Base-by-base conservation (phyloP, 2,888 invertebrate genomes). In the Eueremaeus valkanovi region DNA sequence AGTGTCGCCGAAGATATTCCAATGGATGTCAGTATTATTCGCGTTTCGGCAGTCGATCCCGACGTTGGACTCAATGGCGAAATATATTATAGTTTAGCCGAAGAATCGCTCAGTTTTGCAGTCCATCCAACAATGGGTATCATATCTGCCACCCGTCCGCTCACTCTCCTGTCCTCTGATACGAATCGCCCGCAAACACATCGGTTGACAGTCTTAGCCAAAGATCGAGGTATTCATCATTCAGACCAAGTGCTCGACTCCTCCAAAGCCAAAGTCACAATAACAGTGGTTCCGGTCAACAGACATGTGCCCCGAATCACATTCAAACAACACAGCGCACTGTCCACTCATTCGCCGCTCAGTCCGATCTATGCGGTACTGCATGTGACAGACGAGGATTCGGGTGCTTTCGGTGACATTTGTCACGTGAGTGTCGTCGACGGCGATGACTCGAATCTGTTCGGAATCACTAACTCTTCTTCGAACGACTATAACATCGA, bases 21-120 rank as follows among this genome's bases (percentile, higher is more conserved):
- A 16, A 85, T 93, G 76, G 93, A 95, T 84, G 88, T 89, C 75
- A 92, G 90, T 83, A 88, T 95, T 31, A 79, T 83, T 6, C 81
- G 82, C 78, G 85, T 87, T 16, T 83, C 89, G 45, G 98, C 97
- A 0, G 95, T 94, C 82, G 98, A 99, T 85, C 96, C 98, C 3
- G 98, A 99, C 84, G 86, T 93, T 45, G 98, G 97, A 2, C 87
- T 93, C 81, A 98, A 98, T 84, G 95, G 96, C 0, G 95, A 97
- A 85, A 93, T 98, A 80, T 97, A 97, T 85, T 98, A 96, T 85
- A 95, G 93, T 83, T 89, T 98, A 81, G 86, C 88, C 72, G 89
- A 92, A 80, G 87, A 88, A 76, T 92, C 90, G 63, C 80, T 81
- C 6, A 77, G 79, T 21, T 98, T 97, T 83, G 91, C 93, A 45